These are phyloP conservation scores for Lophotis ruficrista DNA, from an alignment of 2,113 vertebrate genomes.

Conservation along the genomic window DNA sequence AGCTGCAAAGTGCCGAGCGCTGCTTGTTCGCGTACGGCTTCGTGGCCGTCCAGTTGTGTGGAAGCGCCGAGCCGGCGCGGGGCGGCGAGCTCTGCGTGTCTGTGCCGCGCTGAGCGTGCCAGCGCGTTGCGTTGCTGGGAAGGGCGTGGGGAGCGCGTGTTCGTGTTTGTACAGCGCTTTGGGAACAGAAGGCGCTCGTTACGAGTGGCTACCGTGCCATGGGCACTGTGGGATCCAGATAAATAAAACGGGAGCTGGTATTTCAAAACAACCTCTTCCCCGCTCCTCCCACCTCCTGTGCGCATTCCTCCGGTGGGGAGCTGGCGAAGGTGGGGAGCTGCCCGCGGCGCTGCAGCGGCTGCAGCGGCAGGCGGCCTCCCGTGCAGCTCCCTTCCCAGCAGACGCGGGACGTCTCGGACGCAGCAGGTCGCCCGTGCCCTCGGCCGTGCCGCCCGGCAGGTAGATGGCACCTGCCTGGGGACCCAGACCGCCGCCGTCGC, in stretches of 20 bases:
- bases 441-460: rapidly evolving
- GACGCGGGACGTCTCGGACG: background rate
- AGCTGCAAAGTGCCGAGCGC: background rate
- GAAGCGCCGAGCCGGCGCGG: background rate
- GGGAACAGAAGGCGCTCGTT: background rate
- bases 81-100: background rate
- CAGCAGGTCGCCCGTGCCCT: background rate
- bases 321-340: background rate
- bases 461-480: background rate
- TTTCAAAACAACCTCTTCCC: conserved; percentile 49
- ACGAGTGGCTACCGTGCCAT: background rate
- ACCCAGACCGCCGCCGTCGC: background rate
- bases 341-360: rapidly evolving
- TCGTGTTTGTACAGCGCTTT: background rate
- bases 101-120: background rate
- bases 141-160: background rate
- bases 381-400: background rate
- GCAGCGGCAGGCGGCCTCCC: background rate
- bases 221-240: conserved; percentile 8
- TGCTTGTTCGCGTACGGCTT: background rate
- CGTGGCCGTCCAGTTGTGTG: background rate
- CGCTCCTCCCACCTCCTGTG: conserved; percentile 12
- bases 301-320: background rate
- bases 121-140: background rate
- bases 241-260: conserved; percentile 15